Evolutionary conservation across 2,888 invertebrate species (phyloP).

Genomic region (Caenorhabditis sp.): DNA sequence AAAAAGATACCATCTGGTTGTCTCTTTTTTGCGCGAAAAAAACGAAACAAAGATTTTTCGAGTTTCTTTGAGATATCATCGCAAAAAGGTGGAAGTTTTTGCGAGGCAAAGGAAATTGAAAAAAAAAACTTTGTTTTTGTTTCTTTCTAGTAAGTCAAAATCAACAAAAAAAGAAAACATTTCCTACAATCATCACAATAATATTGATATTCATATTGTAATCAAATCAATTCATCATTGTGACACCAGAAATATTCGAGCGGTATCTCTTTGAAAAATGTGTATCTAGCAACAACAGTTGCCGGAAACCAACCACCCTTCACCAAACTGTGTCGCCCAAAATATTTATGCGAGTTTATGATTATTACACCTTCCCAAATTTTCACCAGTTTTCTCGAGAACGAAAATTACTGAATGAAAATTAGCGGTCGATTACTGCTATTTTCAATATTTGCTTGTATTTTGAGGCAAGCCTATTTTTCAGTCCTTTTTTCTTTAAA

Average conservation of each 20-base stretch:
- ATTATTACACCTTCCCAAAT: not conserved
- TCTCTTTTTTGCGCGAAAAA: not conserved
- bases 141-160: not conserved
- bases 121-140: too few relatives aligned
- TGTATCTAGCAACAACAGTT: not conserved
- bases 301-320: not conserved
- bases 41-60: not conserved
- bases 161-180: too few relatives aligned
- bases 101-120: conserved; percentile 11
- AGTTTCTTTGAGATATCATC: conserved; percentile 30
- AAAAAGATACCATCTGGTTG: not conserved
- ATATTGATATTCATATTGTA: not conserved
- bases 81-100: conserved; percentile 4
- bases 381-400: too few relatives aligned
- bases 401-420: too few relatives aligned
- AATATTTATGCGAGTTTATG: not conserved
- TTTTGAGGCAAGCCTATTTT: too few relatives aligned
- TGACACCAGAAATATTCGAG: not conserved
- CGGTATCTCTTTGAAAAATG: not conserved
- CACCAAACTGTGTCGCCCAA: not conserved
- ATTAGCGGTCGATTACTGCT: too few relatives aligned
- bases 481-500: too few relatives aligned
- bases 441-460: too few relatives aligned
- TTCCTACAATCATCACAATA: not conserved
- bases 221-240: not conserved